These are phyloP conservation scores for Darevskia nairensis DNA, from an alignment of 2,797 vertebrate genomes.

Conservation along the genomic window DNA sequence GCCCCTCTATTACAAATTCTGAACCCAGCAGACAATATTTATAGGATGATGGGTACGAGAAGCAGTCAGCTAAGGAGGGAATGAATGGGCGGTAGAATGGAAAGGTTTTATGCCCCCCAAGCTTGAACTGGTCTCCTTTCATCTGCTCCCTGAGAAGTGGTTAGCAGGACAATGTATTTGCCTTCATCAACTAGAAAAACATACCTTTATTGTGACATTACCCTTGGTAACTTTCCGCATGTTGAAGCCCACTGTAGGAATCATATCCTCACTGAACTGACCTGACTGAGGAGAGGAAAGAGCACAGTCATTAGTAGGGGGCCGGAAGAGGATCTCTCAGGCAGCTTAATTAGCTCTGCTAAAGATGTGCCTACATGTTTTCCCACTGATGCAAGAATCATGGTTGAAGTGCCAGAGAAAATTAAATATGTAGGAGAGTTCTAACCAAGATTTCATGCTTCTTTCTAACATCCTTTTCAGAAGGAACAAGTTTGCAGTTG, in stretches of 20 bases:
- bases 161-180: neutral
- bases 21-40: neutral
- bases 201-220: conserved; percentile 99
- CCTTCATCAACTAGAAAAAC: conserved; percentile 33
- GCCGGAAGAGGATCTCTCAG: neutral
- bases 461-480: neutral
- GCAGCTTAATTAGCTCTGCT: neutral
- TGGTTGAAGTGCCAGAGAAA: neutral
- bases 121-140: conserved; percentile 7
- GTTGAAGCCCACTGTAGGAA: conserved; percentile 99
- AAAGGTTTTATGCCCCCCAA: neutral
- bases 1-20: neutral
- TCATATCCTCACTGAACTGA: conserved; percentile 99
- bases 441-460: neutral
- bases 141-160: neutral
- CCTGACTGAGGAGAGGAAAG: conserved; percentile 85
- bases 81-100: neutral
- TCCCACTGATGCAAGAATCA: neutral
- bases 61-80: neutral
- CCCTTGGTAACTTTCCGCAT: conserved; percentile 99
- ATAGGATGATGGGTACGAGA: neutral
- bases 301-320: neutral
- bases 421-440: neutral
- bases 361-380: neutral
- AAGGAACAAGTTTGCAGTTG: neutral